Conservation (phyloP, 2,113 vertebrate genomes). For the Forbesichthys papilliferus region DNA sequence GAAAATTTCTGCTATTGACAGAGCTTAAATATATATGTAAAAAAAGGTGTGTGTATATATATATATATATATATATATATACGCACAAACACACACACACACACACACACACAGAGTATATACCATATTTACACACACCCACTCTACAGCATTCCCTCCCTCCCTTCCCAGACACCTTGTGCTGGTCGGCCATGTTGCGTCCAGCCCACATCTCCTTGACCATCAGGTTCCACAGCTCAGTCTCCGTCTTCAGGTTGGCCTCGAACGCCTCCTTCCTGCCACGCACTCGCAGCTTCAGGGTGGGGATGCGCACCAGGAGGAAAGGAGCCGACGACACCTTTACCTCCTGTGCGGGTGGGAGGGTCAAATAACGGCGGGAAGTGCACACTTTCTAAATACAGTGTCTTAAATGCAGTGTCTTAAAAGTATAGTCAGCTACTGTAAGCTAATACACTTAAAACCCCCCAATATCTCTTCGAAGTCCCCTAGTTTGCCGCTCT, state of each 20-base stretch:
- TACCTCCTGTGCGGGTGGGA: constrained; percentile 81
- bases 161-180: constrained; percentile 82
- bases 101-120: not conserved
- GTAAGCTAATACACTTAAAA: no score
- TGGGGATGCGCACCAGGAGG: constrained; percentile 87
- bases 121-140: not conserved
- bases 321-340: constrained; percentile 84
- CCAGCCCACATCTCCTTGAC: constrained; percentile 98
- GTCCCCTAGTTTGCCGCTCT: no score
- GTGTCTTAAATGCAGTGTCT: no score
- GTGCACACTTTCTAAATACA: no score
- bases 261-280: constrained; percentile 87
- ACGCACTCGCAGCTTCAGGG: constrained; percentile 84
- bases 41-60: rapidly evolving
- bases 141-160: not conserved
- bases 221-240: constrained; percentile 95
- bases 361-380: not conserved
- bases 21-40: no score
- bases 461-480: no score
- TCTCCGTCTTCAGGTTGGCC: constrained; percentile 92
- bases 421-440: no score
- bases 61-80: not conserved
- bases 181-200: constrained; percentile 88
- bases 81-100: not conserved
- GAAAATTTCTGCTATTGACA: no score